These are phyloP conservation scores for Gobiocypris rarus DNA, from an alignment of 2,113 vertebrate species.

Conservation along the genomic window DNA sequence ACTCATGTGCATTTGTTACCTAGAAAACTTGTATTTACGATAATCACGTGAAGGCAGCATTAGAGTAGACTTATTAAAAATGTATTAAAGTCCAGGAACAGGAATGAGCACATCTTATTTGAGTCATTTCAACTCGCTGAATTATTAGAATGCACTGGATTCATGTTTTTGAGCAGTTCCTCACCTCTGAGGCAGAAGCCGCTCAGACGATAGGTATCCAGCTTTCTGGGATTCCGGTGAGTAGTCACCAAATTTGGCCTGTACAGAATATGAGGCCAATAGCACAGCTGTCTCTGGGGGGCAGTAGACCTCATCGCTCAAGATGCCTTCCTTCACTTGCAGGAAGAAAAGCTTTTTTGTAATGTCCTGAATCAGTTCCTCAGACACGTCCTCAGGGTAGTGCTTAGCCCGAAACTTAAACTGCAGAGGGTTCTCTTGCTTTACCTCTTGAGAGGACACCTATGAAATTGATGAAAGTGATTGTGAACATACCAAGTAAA, in stretches of 20 bases:
- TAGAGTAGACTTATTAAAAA: no score
- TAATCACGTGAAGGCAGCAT: no score
- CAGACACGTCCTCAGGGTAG: constrained; percentile 90
- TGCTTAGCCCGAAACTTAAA: constrained; percentile 93
- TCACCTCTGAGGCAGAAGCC: constrained; percentile 90
- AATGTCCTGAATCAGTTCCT: constrained; percentile 96
- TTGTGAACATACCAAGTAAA: background rate
- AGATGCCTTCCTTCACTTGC: constrained; percentile 91
- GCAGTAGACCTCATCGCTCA: constrained; percentile 91
- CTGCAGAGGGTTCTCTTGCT: constrained; percentile 87
- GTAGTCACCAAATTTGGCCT: constrained; percentile 91
- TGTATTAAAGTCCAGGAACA: no score
- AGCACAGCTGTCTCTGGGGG: constrained; percentile 94
- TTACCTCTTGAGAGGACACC: constrained; percentile 92
- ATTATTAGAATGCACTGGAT: background rate
- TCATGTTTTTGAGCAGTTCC: constrained; percentile 19
- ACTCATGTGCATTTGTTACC: no score
- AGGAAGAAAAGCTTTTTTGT: constrained; percentile 95
- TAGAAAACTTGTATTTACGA: no score
- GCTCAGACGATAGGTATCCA: constrained; percentile 86
- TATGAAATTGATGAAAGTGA: constrained; percentile 55
- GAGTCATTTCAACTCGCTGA: background rate
- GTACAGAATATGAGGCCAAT: constrained; percentile 92
- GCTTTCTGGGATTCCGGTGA: constrained; percentile 77
- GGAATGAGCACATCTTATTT: background rate